phyloP scores from a whole-genome alignment of 2,797 vertebrate genomes.

The Dendrocincla fuliginosa region DNA sequence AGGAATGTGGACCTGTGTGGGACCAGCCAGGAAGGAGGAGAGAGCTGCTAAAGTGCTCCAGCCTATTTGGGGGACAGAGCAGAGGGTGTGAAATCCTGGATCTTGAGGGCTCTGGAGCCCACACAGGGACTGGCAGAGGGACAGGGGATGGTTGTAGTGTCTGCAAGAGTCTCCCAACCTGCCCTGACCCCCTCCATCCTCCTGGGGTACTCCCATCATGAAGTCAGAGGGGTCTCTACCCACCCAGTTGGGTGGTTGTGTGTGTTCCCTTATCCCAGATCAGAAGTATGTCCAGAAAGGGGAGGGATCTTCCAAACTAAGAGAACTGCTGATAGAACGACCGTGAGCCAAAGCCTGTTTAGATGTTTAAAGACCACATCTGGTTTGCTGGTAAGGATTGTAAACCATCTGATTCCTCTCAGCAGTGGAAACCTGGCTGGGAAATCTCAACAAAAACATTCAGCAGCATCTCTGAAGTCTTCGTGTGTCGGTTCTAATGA shows the following conservation, averaged over 20 bases:
- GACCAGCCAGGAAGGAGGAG: not conserved
- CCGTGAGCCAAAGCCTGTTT: fast-evolving
- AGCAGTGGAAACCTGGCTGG: not conserved
- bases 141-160: not conserved
- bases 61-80: not conserved
- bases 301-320: not conserved
- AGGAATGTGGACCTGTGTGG: fast-evolving
- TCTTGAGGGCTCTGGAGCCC: not conserved
- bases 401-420: not conserved
- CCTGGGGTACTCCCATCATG: fast-evolving
- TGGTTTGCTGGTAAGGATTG: not conserved
- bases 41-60: not conserved
- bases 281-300: not conserved
- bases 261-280: not conserved
- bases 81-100: not conserved
- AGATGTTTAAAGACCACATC: not conserved
- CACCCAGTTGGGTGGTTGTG: not conserved
- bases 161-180: fast-evolving
- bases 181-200: not conserved
- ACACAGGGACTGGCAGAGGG: fast-evolving
- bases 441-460: not conserved
- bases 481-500: fast-evolving
- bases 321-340: not conserved
- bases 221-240: not conserved
- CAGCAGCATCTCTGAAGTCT: not conserved